Base-by-base conservation (phyloP, 2,113 vertebrate genomes). In the Thermophis baileyi region DNA sequence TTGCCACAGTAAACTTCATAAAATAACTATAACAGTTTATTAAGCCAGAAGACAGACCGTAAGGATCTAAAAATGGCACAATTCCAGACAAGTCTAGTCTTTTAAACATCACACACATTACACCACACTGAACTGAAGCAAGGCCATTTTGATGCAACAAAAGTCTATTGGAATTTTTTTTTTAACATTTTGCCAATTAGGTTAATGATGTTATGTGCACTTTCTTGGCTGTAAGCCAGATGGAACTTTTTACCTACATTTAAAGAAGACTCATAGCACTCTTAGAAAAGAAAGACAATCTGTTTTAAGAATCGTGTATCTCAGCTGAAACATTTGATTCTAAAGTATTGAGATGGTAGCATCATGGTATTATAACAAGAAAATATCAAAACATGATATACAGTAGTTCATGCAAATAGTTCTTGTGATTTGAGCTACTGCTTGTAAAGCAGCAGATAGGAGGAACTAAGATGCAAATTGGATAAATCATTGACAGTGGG, bases 11-110 rank as follows among this genome's bases (percentile, higher is more conserved):
- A 88, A 44, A 63, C 16, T 51, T 81, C 90, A 30, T 88, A 69
- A 35, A 3, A 10, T 91, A 44, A 92, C 40, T 93, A 87, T 93
- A 90, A 53, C 46, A 93, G 55, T 85, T 46, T n/a, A 51, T 90
- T 92, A 92, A 69, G 69, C 69, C 86, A 53, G 46, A 85, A 69
- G 55, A 89, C 14, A 50, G 63, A 63, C 35, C 6, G 4, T n/a
- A 91, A 89, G 18, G 25, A 94, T 93, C 50, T 0, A 10, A 54
- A 0, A 16, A 6, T 46, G 14, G 14, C 30, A 50, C 25, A 93
- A 1, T 54, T 89, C 47, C 85, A 0, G 50, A 24, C 0, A 85
- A 1, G 81, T 91, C 51, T 91, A 85, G 16, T n/a, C 4, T 54
- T 40, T 69, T 30, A 47, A 89, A 44, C 51, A 18, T 81, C 20